Conservation (phyloP, 35 echinoderm and acorn worm species). For the Apostichopus japonicus region DNA sequence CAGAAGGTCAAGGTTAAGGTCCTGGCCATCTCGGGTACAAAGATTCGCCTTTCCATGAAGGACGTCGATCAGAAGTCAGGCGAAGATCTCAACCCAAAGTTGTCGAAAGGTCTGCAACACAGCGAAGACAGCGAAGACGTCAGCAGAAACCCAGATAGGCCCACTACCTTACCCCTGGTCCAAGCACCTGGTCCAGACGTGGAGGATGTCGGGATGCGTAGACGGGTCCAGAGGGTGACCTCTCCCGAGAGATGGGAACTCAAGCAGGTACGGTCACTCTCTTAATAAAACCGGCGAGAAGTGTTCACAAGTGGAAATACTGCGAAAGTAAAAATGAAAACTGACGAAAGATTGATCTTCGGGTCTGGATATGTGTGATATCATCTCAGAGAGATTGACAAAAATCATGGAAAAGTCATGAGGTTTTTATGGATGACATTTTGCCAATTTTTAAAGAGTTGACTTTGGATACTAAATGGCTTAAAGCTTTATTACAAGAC, state of each 20-base stretch:
- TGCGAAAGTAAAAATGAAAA: too few relatives aligned
- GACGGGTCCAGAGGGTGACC: slow-evolving; percentile 88
- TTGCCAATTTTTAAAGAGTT: too few relatives aligned
- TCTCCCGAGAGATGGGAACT: slow-evolving; percentile 98
- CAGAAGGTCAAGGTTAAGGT: slow-evolving; percentile 97
- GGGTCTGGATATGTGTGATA: too few relatives aligned
- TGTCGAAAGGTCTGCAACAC: slow-evolving; percentile 60
- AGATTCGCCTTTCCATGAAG: slow-evolving; percentile 92
- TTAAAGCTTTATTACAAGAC: too few relatives aligned
- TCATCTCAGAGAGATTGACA: too few relatives aligned
- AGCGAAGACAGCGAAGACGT: slow-evolving; percentile 73
- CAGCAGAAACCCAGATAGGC: slow-evolving; percentile 87
- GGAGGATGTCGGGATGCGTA: slow-evolving; percentile 83
- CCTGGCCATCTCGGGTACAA: slow-evolving; percentile 86
- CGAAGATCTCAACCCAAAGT: slow-evolving; percentile 83
- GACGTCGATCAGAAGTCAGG: slow-evolving; percentile 94
- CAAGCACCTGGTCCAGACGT: slow-evolving; percentile 55
- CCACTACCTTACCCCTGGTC: slow-evolving; percentile 86
- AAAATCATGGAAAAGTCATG: too few relatives aligned
- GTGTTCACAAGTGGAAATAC: too few relatives aligned
- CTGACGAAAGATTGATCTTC: too few relatives aligned
- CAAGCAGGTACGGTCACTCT: slow-evolving; percentile 76
- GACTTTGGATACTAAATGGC: too few relatives aligned
- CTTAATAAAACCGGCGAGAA: not conserved
- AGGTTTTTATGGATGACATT: too few relatives aligned